phyloP scores from a whole-genome alignment of 2,797 vertebrate species.

The Pachyuromys duprasi region DNA sequence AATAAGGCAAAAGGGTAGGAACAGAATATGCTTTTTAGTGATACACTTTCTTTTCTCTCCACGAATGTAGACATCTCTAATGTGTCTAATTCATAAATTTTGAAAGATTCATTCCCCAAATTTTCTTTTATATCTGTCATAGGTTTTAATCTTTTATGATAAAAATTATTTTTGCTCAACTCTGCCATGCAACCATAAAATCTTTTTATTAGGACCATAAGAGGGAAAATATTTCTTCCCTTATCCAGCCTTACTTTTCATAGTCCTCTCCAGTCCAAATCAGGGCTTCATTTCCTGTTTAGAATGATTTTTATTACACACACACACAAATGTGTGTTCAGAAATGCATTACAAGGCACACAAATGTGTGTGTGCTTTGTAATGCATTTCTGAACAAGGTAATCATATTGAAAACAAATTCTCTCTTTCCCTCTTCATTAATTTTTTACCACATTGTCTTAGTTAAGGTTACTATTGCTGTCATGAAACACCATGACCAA shows the following conservation, averaged over 20 bases:
- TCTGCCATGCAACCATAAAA: not conserved
- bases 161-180: slow-evolving; percentile 29
- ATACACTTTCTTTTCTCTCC: not conserved
- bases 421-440: slow-evolving; percentile 50
- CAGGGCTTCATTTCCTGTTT: not conserved
- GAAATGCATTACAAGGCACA: too few species aligned
- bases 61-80: not conserved
- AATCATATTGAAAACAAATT: slow-evolving; percentile 52
- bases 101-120: not conserved
- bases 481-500: not conserved
- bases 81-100: not conserved
- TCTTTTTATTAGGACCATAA: not conserved
- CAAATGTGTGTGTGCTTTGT: not conserved
- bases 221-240: slow-evolving; percentile 7
- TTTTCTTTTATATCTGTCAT: slow-evolving; percentile 25
- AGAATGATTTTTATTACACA: slow-evolving; percentile 16
- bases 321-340: too few species aligned
- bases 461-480: not conserved
- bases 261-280: not conserved
- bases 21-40: slow-evolving; percentile 16
- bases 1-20: slow-evolving; percentile 21
- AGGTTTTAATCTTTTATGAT: slow-evolving; percentile 40
- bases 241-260: slow-evolving; percentile 12
- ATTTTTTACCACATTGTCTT: slow-evolving; percentile 45
- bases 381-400: slow-evolving; percentile 56